These are phyloP conservation scores for Campylomormyrus numenius DNA, from an alignment of 2,113 vertebrate species.

Conservation along the genomic window DNA sequence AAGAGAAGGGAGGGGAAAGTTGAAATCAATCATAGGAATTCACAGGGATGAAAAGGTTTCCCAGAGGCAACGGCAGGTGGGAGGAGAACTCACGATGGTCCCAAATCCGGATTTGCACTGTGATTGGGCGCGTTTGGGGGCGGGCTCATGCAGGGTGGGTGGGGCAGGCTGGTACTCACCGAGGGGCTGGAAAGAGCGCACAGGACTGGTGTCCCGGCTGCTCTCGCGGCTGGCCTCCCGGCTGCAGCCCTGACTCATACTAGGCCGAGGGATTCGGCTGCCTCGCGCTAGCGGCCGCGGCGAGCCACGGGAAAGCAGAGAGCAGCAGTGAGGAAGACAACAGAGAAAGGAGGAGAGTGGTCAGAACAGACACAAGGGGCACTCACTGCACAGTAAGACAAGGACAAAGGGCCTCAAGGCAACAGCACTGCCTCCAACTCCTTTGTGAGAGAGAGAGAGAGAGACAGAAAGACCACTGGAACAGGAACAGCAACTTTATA, in stretches of 20 bases:
- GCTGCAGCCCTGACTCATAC: slow-evolving; percentile 98
- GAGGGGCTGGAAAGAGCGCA: slow-evolving; percentile 89
- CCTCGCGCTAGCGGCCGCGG: slow-evolving; percentile 57
- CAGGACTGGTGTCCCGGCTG: slow-evolving; percentile 94
- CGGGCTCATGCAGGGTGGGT: background rate
- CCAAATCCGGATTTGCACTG: background rate
- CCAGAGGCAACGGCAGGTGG: background rate
- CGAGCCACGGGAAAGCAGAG: slow-evolving; percentile 50
- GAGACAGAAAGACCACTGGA: background rate
- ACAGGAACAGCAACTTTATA: background rate
- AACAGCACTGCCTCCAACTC: background rate
- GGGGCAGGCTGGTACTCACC: slow-evolving; percentile 67
- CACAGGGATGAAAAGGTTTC: background rate
- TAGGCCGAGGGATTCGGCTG: slow-evolving; percentile 95
- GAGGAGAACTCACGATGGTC: background rate
- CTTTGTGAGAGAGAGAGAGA: background rate
- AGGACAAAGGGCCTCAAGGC: background rate
- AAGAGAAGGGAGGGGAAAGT: background rate
- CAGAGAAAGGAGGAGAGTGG: slow-evolving; percentile 38
- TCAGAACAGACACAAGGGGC: slow-evolving; percentile 48
- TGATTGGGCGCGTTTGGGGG: background rate
- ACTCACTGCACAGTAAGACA: slow-evolving; percentile 15
- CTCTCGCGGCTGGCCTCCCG: slow-evolving; percentile 96
- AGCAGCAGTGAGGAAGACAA: slow-evolving; percentile 32
- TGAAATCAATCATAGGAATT: background rate